Conservation (phyloP, 2,888 invertebrate species). For the Luperina testacea region DNA sequence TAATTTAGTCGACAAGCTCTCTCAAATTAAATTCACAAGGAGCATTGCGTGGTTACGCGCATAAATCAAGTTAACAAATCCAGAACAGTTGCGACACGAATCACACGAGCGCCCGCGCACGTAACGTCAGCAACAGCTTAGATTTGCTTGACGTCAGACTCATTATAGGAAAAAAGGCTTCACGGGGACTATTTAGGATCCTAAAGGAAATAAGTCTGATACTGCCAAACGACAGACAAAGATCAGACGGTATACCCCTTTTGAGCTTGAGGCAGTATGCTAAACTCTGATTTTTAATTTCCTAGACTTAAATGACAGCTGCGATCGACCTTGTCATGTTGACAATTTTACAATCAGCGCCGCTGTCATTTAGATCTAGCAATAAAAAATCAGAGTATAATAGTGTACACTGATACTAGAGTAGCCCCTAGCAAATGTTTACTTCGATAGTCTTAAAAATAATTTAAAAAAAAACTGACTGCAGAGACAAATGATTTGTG, state of each 20-base stretch:
- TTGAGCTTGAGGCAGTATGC: not conserved
- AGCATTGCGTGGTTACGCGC: slow-evolving; percentile 54
- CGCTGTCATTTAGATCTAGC: not conserved
- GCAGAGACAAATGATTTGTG: not conserved
- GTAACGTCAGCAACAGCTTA: slow-evolving; percentile 49
- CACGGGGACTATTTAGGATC: not conserved
- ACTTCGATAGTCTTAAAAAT: not conserved
- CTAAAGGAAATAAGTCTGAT: not conserved
- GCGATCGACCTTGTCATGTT: not conserved
- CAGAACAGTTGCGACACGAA: slow-evolving; percentile 67
- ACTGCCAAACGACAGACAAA: not conserved
- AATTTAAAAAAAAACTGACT: not conserved
- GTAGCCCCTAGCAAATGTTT: not conserved
- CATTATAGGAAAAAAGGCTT: not conserved
- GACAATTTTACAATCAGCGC: not conserved
- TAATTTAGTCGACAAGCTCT: slow-evolving; percentile 23
- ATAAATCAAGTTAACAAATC: slow-evolving; percentile 68
- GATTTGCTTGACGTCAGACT: not conserved
- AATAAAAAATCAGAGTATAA: not conserved
- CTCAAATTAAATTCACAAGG: slow-evolving; percentile 56
- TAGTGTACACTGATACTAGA: not conserved
- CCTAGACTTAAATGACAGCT: not conserved
- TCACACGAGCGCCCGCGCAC: slow-evolving; percentile 36
- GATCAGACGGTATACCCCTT: too few species aligned
- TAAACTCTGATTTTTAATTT: not conserved